Percentiles rank a stretch among this genome's conserved stretches.
Evolutionary conservation across 2,797 vertebrate species (phyloP).

Genomic region (Argentina silus): DNA sequence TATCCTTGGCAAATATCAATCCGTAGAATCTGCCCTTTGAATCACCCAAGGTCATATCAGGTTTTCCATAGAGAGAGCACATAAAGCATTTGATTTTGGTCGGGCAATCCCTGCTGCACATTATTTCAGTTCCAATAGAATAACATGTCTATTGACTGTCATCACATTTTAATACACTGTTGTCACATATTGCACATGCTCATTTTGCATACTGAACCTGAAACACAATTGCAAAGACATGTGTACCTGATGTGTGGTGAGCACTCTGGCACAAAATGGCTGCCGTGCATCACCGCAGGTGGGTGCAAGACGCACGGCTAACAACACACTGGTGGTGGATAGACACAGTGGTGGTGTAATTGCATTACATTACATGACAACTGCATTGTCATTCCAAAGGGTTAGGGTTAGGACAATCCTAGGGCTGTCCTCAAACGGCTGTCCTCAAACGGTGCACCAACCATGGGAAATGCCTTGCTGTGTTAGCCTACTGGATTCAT

Average conservation of each 20-base stretch:
- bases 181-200: neutral
- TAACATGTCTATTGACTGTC: neutral
- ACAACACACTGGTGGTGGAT: neutral
- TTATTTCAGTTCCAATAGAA: too few species aligned
- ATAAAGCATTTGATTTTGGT: too few species aligned
- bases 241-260: neutral
- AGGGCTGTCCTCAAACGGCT: too few species aligned
- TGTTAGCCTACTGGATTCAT: conserved; percentile 34
- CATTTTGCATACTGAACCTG: neutral
- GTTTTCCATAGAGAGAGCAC: too few species aligned
- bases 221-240: neutral
- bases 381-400: neutral
- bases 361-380: too few species aligned
- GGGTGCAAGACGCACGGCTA: neutral
- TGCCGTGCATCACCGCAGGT: neutral
- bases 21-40: too few species aligned
- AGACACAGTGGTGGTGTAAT: neutral
- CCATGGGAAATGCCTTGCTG: conserved; percentile 22
- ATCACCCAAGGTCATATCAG: too few species aligned
- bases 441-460: too few species aligned
- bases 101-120: too few species aligned
- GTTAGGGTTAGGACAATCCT: conserved; percentile 1
- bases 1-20: too few species aligned
- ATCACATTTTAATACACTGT: neutral
- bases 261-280: neutral